phyloP scores from a whole-genome alignment of 1,140 invertebrate genomes.

The Parapsyche elsis region DNA sequence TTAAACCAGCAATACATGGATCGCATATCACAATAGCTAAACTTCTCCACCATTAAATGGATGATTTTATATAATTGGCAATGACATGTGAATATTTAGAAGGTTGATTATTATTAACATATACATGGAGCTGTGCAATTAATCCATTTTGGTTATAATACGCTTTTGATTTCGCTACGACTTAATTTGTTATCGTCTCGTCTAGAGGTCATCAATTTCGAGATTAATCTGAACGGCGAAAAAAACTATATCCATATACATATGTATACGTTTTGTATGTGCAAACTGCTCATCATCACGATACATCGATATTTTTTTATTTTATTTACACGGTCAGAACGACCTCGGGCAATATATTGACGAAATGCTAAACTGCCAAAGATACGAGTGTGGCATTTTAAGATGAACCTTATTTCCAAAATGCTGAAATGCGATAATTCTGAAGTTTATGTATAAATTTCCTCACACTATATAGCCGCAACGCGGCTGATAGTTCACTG shows the following conservation, averaged over 20 bases:
- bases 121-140: not conserved
- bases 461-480: too few species aligned
- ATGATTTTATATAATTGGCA: not conserved
- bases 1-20: too few species aligned
- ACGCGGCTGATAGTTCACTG: too few species aligned
- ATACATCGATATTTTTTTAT: not conserved
- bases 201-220: not conserved
- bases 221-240: not conserved
- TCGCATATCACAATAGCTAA: too few species aligned
- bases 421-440: not conserved
- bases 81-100: not conserved
- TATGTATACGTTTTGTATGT: not conserved
- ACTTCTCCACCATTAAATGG: too few species aligned
- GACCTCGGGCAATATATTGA: slow-evolving; percentile 13
- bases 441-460: too few species aligned
- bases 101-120: not conserved
- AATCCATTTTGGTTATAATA: not conserved
- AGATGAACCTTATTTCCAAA: not conserved
- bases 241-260: too few species aligned
- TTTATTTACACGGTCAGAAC: not conserved
- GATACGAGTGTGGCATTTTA: slow-evolving; percentile 8
- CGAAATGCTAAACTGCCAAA: slow-evolving; percentile 13
- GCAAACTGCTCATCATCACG: not conserved
- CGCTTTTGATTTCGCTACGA: not conserved
- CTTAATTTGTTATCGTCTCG: not conserved